Conservation (phyloP, 2,888 invertebrate genomes). For the Cephalotes varians region DNA sequence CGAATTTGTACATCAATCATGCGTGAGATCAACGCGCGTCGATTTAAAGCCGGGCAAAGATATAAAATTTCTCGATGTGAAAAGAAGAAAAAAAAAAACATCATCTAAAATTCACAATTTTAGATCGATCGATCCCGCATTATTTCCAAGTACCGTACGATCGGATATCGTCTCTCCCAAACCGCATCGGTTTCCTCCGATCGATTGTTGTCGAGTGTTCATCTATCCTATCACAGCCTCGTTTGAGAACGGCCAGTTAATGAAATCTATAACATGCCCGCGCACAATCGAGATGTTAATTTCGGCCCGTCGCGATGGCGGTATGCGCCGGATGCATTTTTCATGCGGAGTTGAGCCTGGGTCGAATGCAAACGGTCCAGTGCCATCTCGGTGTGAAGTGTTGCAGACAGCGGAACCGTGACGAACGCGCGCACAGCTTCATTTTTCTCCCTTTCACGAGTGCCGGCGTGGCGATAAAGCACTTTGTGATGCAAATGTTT, state of each 20-base stretch:
- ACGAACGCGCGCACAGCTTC: constrained; percentile 57
- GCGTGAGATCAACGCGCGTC: constrained; percentile 32
- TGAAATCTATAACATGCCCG: constrained; percentile 48
- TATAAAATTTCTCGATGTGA: not conserved
- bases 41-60: not conserved
- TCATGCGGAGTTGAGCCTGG: constrained; percentile 65
- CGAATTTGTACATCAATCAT: constrained; percentile 29
- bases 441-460: constrained; percentile 68
- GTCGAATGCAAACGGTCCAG: constrained; percentile 71
- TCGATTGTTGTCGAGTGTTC: constrained; percentile 33
- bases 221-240: constrained; percentile 15
- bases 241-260: constrained; percentile 13
- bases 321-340: constrained; percentile 68
- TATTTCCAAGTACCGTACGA: not conserved
- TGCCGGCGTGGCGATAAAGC: constrained; percentile 54
- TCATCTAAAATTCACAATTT: constrained; percentile 23
- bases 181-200: not conserved
- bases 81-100: not conserved
- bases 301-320: constrained; percentile 56
- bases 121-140: not conserved
- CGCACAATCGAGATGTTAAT: constrained; percentile 66
- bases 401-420: constrained; percentile 59
- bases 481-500: constrained; percentile 76
- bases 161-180: not conserved
- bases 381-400: constrained; percentile 68